Evolutionary conservation across 2,888 invertebrate species (phyloP), one percentile per base, ranked within the genome.

Genomic region (Drosophila barbarae): DNA sequence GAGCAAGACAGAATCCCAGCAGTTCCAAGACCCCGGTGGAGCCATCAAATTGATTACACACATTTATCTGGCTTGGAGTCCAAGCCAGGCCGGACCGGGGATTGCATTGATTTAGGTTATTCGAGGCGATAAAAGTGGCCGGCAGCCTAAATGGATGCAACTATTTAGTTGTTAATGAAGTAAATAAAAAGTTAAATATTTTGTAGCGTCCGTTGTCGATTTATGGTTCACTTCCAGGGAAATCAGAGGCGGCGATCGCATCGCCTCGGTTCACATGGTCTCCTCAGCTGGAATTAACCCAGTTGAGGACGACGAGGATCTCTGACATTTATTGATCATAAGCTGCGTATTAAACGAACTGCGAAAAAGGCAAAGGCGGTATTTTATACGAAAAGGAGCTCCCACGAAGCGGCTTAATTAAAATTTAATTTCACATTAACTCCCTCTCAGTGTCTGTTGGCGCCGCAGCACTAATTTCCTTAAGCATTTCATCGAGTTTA

Each of bases 11-110:
- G 30, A 51, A 23, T 18, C 39, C 28, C 28, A 30, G 15, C 23
- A 41, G 32, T 47, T 46, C 18, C 58, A 28, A 49, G 52, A 63
- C 23, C 46, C 42, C 53, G 39, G 30, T 34, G 67, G 63, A 81
- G 79, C 71, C 73, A 84, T 85, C 74, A 86, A 86, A 86, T 86
- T 86, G 86, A 86, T 86, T 85, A 83, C 73, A 72, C 71, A 74
- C 84, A 82, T 86, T 86, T 86, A 82, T 85, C 79, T 78, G 69
- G 42, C 55, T 50, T 8, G 47, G 50, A 21, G 21, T 21, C 21
- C 21, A 21, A 21, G 13, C 30, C 30, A 5, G 46, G 30, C 41
- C 26, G 13, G 46, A 26, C 41, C 21, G 56, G 54, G 64, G 59
- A 44, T 52, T 50, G 84, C 85, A 82, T 79, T 82, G 79, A 84